Percentiles rank a stretch among this genome's conserved stretches.
Conservation (phyloP, 1,140 invertebrate species). For the Phenacoccus solenopsis region DNA sequence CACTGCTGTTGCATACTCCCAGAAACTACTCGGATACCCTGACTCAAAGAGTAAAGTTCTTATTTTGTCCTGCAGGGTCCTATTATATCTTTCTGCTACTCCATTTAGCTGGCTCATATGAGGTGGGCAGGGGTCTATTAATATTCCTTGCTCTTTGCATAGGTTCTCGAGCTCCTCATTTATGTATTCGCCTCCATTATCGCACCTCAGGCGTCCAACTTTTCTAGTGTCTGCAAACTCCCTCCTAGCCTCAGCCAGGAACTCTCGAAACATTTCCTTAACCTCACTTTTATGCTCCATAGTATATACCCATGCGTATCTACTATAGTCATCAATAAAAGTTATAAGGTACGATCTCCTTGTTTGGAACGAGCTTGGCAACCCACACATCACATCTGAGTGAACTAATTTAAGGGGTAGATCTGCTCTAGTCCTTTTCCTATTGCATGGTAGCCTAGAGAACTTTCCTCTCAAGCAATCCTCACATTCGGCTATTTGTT, state of each 20-base stretch:
- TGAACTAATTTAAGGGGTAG: too few species aligned
- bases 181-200: slow-evolving; percentile 21
- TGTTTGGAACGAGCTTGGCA: too few species aligned
- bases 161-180: slow-evolving; percentile 23
- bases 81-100: slow-evolving; percentile 30
- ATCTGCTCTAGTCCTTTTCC: too few species aligned
- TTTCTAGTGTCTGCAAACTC: too few species aligned
- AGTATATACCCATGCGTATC: slow-evolving; percentile 30
- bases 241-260: not conserved
- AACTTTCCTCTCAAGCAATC: too few species aligned
- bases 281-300: slow-evolving; percentile 27
- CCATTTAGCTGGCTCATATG: slow-evolving; percentile 32
- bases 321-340: too few species aligned
- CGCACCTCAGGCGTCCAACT: not conserved
- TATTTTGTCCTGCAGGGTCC: slow-evolving; percentile 28
- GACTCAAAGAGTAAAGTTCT: slow-evolving; percentile 28
- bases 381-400: too few species aligned
- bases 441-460: too few species aligned
- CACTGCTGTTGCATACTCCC: slow-evolving; percentile 29
- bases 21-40: slow-evolving; percentile 25
- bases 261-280: not conserved
- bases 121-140: slow-evolving; percentile 26
- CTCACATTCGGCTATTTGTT: too few species aligned
- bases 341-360: too few species aligned
- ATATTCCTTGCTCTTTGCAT: slow-evolving; percentile 27